A percentile compares a stretch with the other conserved stretches of the same genome.
Evolutionary conservation across 1,140 invertebrate species (phyloP).

Genomic region (Archivesica marissinica): DNA sequence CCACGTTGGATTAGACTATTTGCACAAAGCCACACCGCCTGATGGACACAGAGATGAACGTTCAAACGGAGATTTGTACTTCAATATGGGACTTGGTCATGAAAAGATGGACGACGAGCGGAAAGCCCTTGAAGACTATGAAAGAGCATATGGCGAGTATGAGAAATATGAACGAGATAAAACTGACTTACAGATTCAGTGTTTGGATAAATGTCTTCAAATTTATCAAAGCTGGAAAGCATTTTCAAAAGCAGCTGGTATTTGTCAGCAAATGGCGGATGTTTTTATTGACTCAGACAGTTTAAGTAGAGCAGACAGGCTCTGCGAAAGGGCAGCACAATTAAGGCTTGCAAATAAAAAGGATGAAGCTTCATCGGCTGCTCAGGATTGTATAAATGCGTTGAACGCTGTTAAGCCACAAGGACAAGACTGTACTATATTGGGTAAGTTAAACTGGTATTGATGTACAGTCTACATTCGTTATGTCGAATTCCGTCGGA

Average conservation of each 20-base stretch:
- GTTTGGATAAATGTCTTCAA: slow-evolving; percentile 42
- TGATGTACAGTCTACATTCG: too few relatives aligned
- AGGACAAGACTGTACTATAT: slow-evolving; percentile 5
- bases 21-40: slow-evolving; percentile 67
- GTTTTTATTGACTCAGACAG: slow-evolving; percentile 54
- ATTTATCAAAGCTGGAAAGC: slow-evolving; percentile 10
- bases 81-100: slow-evolving; percentile 73
- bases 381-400: slow-evolving; percentile 65
- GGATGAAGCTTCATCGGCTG: slow-evolving; percentile 50
- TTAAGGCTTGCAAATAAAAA: slow-evolving; percentile 42
- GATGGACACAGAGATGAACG: slow-evolving; percentile 55
- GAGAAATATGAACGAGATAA: slow-evolving; percentile 63
- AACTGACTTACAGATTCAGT: background rate
- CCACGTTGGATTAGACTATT: slow-evolving; percentile 64
- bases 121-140: slow-evolving; percentile 66
- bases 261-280: slow-evolving; percentile 61
- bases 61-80: slow-evolving; percentile 74
- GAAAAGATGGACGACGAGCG: slow-evolving; percentile 61
- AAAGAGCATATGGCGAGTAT: slow-evolving; percentile 70
- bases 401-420: background rate
- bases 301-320: slow-evolving; percentile 53
- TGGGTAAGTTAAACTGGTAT: slow-evolving; percentile 44
- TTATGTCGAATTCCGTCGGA: too few relatives aligned
- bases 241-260: slow-evolving; percentile 49
- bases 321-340: slow-evolving; percentile 65